Percentiles rank a stretch among this genome's conserved stretches.
Conservation (phyloP, 2,113 vertebrate species). For the Puma concolor region DNA sequence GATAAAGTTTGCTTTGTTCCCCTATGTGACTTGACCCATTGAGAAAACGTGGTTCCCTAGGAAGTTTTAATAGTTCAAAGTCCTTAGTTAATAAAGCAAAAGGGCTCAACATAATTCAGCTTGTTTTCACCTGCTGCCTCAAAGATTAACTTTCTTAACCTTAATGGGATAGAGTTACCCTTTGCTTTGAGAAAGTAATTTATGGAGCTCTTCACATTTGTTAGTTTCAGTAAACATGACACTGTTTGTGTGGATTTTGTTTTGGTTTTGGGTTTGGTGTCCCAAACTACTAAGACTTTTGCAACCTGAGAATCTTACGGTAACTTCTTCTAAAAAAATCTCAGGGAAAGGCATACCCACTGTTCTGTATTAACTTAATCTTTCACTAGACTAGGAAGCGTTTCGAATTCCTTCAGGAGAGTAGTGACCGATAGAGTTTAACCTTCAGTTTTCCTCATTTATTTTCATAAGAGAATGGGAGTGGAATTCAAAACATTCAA, state of each 20-base stretch:
- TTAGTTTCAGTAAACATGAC: slow-evolving; percentile 76
- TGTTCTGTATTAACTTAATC: slow-evolving; percentile 83
- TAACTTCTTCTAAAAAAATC: slow-evolving; percentile 78
- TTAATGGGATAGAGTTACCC: slow-evolving; percentile 79
- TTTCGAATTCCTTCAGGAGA: slow-evolving; percentile 87
- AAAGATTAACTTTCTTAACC: slow-evolving; percentile 87
- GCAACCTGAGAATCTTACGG: slow-evolving; percentile 64
- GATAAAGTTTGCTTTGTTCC: slow-evolving; percentile 99
- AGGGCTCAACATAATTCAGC: slow-evolving; percentile 79
- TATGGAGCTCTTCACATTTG: slow-evolving; percentile 80
- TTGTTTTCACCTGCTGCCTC: slow-evolving; percentile 88
- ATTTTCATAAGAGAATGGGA: slow-evolving; percentile 84
- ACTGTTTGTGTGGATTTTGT: slow-evolving; percentile 58
- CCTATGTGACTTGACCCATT: slow-evolving; percentile 91
- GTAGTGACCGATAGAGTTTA: slow-evolving; percentile 83
- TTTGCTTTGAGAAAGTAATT: slow-evolving; percentile 82
- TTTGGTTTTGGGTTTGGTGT: slow-evolving; percentile 69
- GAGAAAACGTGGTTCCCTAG: slow-evolving; percentile 88
- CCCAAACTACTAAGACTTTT: slow-evolving; percentile 70
- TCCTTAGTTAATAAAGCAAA: slow-evolving; percentile 85
- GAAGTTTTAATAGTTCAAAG: slow-evolving; percentile 87
- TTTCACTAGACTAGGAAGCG: slow-evolving; percentile 65
- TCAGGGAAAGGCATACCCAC: slow-evolving; percentile 72
- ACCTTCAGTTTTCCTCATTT: slow-evolving; percentile 86
- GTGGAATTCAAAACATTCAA: slow-evolving; percentile 83